A percentile compares a stretch with the other conserved stretches of the same genome.
Evolutionary conservation across 2,888 invertebrate genomes (phyloP).

Genomic region (Drosophila histrio): DNA sequence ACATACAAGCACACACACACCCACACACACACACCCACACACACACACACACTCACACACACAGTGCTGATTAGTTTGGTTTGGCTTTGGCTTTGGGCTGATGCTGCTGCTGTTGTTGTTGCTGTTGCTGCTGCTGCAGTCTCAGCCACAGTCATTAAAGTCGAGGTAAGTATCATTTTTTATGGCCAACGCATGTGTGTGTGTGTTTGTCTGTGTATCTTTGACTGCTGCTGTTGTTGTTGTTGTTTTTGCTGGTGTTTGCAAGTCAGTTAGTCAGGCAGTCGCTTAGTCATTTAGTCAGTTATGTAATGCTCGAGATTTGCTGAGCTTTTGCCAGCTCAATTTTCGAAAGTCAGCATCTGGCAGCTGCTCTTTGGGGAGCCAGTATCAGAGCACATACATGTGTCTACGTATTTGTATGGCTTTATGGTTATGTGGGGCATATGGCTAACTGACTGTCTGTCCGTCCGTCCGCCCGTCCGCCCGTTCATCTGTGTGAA

Average conservation of each 20-base stretch:
- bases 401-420: slow-evolving; percentile 44
- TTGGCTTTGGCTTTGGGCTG: slow-evolving; percentile 55
- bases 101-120: slow-evolving; percentile 15
- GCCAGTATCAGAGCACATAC: slow-evolving; percentile 6
- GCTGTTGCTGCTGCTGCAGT: slow-evolving; percentile 48
- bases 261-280: slow-evolving; percentile 63
- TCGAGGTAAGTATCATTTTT: slow-evolving; percentile 76
- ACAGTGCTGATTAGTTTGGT: slow-evolving; percentile 70
- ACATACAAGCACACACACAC: slow-evolving; percentile 3
- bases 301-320: slow-evolving; percentile 74
- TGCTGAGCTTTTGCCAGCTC: slow-evolving; percentile 72
- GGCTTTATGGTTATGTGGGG: slow-evolving; percentile 42
- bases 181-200: slow-evolving; percentile 54
- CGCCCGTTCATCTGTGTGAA: not conserved
- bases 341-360: slow-evolving; percentile 61
- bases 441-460: slow-evolving; percentile 28
- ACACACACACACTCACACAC: slow-evolving; percentile 26
- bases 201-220: slow-evolving; percentile 8
- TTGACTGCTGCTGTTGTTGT: not conserved
- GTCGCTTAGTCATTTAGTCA: slow-evolving; percentile 56
- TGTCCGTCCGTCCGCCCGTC: not conserved
- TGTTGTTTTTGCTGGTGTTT: slow-evolving; percentile 40
- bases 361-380: slow-evolving; percentile 34
- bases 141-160: slow-evolving; percentile 72
- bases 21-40: slow-evolving; percentile 1